phyloP scores from a whole-genome alignment of 2,888 invertebrate species.

The Pterostichus niger region DNA sequence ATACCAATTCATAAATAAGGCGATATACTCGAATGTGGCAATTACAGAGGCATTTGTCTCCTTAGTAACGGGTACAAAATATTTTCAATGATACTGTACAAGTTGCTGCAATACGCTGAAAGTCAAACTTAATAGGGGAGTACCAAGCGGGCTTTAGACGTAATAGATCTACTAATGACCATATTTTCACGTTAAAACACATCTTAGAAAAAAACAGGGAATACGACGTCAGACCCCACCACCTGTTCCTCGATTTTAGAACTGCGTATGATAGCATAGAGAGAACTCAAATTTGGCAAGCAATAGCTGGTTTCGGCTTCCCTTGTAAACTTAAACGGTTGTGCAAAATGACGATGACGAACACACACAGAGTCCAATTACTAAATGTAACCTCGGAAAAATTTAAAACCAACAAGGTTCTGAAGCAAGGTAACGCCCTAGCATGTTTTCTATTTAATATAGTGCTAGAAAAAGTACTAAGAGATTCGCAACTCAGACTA shows the following conservation, averaged over 20 bases:
- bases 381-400: conserved; percentile 7
- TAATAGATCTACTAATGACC: conserved; percentile 42
- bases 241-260: conserved; percentile 40
- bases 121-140: conserved; percentile 27
- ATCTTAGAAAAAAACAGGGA: conserved; percentile 26
- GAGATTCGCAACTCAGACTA: conserved; percentile 6
- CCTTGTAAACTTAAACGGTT: conserved; percentile 22
- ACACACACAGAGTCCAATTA: conserved; percentile 11
- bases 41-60: conserved; percentile 48
- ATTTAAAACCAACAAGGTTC: conserved; percentile 24
- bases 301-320: conserved; percentile 18
- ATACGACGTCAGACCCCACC: conserved; percentile 24
- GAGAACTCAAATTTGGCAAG: conserved; percentile 24
- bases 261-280: conserved; percentile 34
- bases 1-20: conserved; percentile 35
- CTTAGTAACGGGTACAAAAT: conserved; percentile 35
- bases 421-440: conserved; percentile 33
- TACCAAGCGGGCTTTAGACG: conserved; percentile 35
- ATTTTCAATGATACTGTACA: conserved; percentile 11
- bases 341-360: conserved; percentile 19
- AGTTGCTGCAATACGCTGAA: conserved; percentile 43
- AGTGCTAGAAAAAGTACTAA: conserved; percentile 37
- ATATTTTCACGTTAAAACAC: conserved; percentile 29
- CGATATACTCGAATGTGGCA: conserved; percentile 39
- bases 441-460: conserved; percentile 27